phyloP scores from a whole-genome alignment of 2,797 vertebrate species.

The Channa striata region DNA sequence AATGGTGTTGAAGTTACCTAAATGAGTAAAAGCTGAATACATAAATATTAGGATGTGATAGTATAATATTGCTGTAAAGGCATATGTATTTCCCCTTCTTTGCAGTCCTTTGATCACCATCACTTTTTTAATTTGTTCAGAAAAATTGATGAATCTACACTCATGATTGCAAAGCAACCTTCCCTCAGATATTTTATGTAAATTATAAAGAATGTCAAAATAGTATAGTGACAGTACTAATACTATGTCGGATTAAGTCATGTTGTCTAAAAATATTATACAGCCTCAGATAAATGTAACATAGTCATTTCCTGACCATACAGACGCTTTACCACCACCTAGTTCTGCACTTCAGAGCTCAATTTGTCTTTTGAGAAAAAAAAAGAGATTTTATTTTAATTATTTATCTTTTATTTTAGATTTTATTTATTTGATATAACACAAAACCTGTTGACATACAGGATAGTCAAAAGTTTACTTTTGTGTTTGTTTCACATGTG shows the following conservation, averaged over 20 bases:
- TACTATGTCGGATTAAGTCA: slow-evolving; percentile 50
- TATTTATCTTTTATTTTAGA: slow-evolving; percentile 4
- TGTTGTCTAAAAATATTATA: slow-evolving; percentile 46
- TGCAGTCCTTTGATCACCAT: slow-evolving; percentile 43
- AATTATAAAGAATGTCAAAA: slow-evolving; percentile 67
- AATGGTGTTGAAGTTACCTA: slow-evolving; percentile 47
- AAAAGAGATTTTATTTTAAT: slow-evolving; percentile 33
- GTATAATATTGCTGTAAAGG: slow-evolving; percentile 51
- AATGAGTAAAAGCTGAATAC: slow-evolving; percentile 51
- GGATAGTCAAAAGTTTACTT: slow-evolving; percentile 22
- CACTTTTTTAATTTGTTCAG: slow-evolving; percentile 34
- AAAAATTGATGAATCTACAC: slow-evolving; percentile 36
- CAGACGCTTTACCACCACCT: slow-evolving; percentile 34
- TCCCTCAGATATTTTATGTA: slow-evolving; percentile 58
- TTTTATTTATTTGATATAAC: slow-evolving; percentile 21
- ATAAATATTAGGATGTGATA: slow-evolving; percentile 56
- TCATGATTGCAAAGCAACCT: slow-evolving; percentile 25
- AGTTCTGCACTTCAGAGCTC: slow-evolving; percentile 27
- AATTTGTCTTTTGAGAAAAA: slow-evolving; percentile 13
- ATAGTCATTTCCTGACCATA: slow-evolving; percentile 34
- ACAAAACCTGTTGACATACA: slow-evolving; percentile 19
- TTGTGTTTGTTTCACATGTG: slow-evolving; percentile 29
- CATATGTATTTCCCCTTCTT: slow-evolving; percentile 43
- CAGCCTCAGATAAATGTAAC: slow-evolving; percentile 48
- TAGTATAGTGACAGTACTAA: slow-evolving; percentile 44